These are phyloP conservation scores for Cryptomyrus ogoouensis DNA, from an alignment of 2,113 vertebrate species.

Conservation along the genomic window DNA sequence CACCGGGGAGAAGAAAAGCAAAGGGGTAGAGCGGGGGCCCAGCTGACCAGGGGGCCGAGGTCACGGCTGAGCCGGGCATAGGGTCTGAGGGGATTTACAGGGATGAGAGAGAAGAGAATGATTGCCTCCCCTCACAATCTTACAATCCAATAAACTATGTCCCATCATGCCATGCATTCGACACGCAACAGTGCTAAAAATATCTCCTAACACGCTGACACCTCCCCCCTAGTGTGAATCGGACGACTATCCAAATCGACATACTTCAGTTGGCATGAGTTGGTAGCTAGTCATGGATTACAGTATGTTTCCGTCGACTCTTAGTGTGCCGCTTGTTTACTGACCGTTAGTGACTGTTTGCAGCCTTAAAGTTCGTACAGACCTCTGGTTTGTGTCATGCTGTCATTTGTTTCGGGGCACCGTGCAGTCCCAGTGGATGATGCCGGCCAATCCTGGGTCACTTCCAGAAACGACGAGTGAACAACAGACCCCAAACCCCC, in stretches of 20 bases:
- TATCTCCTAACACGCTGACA: not conserved
- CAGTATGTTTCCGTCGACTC: not conserved
- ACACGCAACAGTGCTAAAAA: not conserved
- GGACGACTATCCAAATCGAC: not conserved
- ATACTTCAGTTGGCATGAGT: not conserved
- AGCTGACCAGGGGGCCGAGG: not conserved
- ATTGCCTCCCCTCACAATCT: not conserved
- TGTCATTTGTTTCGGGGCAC: not conserved
- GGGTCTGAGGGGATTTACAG: not conserved
- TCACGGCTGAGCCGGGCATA: not conserved
- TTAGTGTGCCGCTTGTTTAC: not conserved
- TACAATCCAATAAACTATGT: not conserved
- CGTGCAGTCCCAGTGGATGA: not conserved
- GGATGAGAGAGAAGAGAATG: not conserved
- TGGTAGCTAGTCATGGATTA: not conserved
- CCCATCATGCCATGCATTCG: not conserved
- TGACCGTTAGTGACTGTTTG: not conserved
- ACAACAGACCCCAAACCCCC: not conserved
- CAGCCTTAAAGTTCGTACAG: not conserved
- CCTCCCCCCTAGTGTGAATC: not conserved
- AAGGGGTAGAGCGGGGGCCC: not conserved
- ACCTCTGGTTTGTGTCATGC: not conserved
- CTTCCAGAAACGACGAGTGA: not conserved
- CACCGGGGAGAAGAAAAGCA: not conserved
- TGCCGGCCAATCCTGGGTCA: not conserved